Conservation (phyloP, 35 echinoderm and acorn worm species). For the Acanthaster planci region DNA sequence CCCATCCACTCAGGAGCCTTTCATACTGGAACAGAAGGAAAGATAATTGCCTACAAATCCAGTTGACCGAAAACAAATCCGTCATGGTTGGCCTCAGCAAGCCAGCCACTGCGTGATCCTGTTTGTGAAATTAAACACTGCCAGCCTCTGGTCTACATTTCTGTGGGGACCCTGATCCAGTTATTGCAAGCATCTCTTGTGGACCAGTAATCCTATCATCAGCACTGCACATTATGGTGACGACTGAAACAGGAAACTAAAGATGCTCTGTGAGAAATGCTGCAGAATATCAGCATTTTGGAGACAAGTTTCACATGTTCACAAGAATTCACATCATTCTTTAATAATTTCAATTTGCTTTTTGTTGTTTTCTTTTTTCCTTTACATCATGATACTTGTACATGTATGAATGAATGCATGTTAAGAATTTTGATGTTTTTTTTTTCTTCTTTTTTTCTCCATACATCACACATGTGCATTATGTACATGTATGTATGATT, state of each 20-base stretch:
- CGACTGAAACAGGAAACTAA: background rate
- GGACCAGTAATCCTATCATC: slow-evolving; percentile 17
- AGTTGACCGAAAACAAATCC: slow-evolving; percentile 30
- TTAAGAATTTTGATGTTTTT: too few relatives aligned
- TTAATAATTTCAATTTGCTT: too few relatives aligned
- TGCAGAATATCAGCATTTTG: background rate
- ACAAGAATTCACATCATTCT: too few relatives aligned
- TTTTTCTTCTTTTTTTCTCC: too few relatives aligned
- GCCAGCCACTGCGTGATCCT: slow-evolving; percentile 2
- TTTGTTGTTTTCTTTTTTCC: too few relatives aligned
- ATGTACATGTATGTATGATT: too few relatives aligned
- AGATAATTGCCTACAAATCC: slow-evolving; percentile 29
- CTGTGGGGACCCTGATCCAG: background rate
- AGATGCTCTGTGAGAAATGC: background rate
- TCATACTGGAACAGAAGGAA: background rate
- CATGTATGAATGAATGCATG: too few relatives aligned
- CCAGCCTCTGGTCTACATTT: slow-evolving; percentile 5
- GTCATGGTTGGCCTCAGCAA: slow-evolving; percentile 5
- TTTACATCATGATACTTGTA: too few relatives aligned
- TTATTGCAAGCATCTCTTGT: background rate
- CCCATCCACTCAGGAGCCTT: background rate
- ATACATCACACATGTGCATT: too few relatives aligned
- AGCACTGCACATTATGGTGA: background rate
- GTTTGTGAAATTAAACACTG: slow-evolving; percentile 23
- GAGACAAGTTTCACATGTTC: too few relatives aligned